phyloP scores from a whole-genome alignment of 2,888 invertebrate genomes.

The Trichogramma dendrolimi region DNA sequence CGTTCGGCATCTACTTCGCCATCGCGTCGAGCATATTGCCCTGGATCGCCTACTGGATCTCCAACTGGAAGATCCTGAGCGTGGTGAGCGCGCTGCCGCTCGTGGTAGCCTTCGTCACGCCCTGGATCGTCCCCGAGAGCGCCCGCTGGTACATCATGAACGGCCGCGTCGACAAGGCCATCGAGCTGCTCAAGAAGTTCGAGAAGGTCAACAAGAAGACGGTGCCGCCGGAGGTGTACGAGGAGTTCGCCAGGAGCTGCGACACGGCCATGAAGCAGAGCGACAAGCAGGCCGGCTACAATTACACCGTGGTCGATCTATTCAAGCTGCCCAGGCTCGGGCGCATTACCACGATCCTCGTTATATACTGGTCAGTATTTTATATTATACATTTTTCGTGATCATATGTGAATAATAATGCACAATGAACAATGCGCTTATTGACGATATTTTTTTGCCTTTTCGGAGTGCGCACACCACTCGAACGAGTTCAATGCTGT shows the following conservation, averaged over 20 bases:
- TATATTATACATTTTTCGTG: neutral
- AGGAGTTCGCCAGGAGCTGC: conserved; percentile 70
- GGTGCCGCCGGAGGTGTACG: conserved; percentile 70
- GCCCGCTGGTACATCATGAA: conserved; percentile 82
- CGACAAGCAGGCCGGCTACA: conserved; percentile 65
- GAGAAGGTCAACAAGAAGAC: conserved; percentile 73
- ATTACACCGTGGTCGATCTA: conserved; percentile 75
- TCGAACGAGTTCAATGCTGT: neutral
- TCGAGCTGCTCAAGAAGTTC: conserved; percentile 74
- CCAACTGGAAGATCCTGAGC: conserved; percentile 74
- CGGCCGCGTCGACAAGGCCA: conserved; percentile 74
- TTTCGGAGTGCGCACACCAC: too few relatives aligned
- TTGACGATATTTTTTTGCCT: neutral
- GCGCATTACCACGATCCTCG: conserved; percentile 70
- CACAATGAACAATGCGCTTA: neutral
- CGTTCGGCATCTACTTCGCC: conserved; percentile 84
- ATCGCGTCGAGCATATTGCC: conserved; percentile 74
- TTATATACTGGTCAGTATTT: conserved; percentile 67
- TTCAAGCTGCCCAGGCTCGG: conserved; percentile 74
- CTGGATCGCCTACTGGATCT: conserved; percentile 77
- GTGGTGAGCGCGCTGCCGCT: conserved; percentile 75
- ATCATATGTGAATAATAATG: neutral
- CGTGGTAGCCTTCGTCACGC: conserved; percentile 66
- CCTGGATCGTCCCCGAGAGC: conserved; percentile 78
- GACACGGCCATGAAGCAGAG: conserved; percentile 58